Conservation (phyloP, 2,113 vertebrate species). For the Donacobius atricapilla region DNA sequence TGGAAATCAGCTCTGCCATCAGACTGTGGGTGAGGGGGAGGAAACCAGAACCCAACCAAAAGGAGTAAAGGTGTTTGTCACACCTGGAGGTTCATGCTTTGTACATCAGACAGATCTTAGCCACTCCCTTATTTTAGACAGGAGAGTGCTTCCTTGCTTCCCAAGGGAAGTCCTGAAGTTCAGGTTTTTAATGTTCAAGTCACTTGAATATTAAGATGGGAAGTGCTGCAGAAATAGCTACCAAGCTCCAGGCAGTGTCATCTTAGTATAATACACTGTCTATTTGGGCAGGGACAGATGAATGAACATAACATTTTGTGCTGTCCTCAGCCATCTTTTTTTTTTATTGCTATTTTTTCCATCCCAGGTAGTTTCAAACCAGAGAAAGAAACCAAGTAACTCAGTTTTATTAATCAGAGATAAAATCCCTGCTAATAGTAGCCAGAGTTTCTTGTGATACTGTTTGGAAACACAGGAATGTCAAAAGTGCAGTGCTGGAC, state of each 20-base stretch:
- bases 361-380: background rate
- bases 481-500: background rate
- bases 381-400: background rate
- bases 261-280: background rate
- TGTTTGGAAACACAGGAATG: background rate
- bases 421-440: background rate
- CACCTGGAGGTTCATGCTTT: background rate
- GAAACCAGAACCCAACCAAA: background rate
- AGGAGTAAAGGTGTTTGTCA: background rate
- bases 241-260: background rate
- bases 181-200: background rate
- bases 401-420: background rate
- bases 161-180: background rate
- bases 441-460: background rate
- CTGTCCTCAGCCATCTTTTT: background rate
- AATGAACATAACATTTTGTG: background rate
- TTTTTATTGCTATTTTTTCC: background rate
- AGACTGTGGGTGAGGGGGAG: background rate
- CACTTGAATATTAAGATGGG: background rate
- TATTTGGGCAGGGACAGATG: background rate
- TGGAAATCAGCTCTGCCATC: background rate
- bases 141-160: background rate
- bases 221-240: background rate
- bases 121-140: background rate
- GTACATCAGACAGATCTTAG: background rate